Evolutionary conservation across 1,140 invertebrate species (phyloP).

Genomic region (Aleiodes sp.): DNA sequence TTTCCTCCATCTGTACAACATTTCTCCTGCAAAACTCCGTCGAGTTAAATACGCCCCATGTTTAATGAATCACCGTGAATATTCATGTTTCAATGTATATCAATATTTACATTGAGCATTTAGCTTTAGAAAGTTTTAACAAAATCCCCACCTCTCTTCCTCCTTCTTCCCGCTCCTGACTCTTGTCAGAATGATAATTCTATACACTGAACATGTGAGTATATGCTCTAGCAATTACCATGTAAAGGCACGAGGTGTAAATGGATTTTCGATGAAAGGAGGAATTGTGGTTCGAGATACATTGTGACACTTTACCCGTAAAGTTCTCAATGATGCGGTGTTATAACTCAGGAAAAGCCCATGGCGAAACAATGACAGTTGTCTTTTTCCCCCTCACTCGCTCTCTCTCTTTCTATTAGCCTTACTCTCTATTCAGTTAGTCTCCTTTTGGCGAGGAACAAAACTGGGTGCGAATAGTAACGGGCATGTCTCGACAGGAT

Average conservation of each 20-base stretch:
- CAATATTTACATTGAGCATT: no score
- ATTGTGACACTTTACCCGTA: neutral
- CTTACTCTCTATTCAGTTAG: no score
- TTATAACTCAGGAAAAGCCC: neutral
- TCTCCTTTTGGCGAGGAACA: no score
- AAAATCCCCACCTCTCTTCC: no score
- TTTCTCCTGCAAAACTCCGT: neutral
- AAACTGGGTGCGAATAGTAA: no score
- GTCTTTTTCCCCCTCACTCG: neutral
- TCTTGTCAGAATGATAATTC: neutral
- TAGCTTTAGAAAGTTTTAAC: neutral
- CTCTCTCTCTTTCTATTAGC: no score
- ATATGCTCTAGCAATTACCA: constrained; percentile 1
- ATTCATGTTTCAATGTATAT: no score
- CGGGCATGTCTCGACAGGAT: no score
- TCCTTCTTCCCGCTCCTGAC: no score
- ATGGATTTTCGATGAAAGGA: neutral
- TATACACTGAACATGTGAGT: neutral
- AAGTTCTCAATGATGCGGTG: neutral
- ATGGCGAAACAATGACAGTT: neutral
- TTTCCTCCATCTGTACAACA: neutral
- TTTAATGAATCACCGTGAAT: no score
- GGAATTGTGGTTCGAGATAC: neutral
- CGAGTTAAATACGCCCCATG: neutral
- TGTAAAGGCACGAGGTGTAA: neutral